Conservation (phyloP, 1,140 invertebrate genomes). For the Drosophila setifemur region DNA sequence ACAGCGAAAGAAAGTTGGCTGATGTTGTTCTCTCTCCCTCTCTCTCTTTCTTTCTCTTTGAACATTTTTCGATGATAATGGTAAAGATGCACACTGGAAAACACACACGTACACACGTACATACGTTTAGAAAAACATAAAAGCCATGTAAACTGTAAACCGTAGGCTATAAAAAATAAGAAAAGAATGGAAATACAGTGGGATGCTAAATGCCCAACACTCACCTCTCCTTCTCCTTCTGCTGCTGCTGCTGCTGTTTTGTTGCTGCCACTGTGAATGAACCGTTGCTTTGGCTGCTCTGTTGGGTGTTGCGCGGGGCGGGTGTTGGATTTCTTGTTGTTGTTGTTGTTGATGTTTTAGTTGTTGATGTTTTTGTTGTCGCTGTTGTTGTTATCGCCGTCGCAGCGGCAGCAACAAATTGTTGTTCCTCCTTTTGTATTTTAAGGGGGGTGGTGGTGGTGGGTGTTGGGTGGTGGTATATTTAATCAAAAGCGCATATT, state of each 20-base stretch:
- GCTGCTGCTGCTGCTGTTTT: background rate
- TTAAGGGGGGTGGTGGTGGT: background rate
- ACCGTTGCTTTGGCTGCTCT: slow-evolving; percentile 12
- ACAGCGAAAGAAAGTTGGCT: slow-evolving; percentile 33
- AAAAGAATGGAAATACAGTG: slow-evolving; percentile 20
- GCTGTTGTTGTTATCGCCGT: background rate
- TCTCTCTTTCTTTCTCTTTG: slow-evolving; percentile 2
- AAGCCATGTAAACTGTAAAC: no score
- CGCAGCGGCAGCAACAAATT: slow-evolving; percentile 20
- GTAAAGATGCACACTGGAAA: slow-evolving; percentile 1
- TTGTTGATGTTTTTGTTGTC: slow-evolving; percentile 8
- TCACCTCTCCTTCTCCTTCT: slow-evolving; percentile 20
- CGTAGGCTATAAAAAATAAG: background rate
- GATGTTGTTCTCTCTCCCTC: background rate
- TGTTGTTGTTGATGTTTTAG: background rate
- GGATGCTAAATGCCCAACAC: slow-evolving; percentile 3
- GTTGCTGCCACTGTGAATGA: slow-evolving; percentile 25
- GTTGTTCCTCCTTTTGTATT: slow-evolving; percentile 1
- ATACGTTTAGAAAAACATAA: background rate
- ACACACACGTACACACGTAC: slow-evolving; percentile 22
- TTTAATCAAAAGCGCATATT: slow-evolving; percentile 8
- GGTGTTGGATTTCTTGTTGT: slow-evolving; percentile 5
- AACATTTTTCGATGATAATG: slow-evolving; percentile 38
- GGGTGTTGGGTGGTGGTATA: background rate
- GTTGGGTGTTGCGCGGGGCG: slow-evolving; percentile 16